phyloP scores from a whole-genome alignment of 1,140 invertebrate genomes.

The Nilaparvata lugens region DNA sequence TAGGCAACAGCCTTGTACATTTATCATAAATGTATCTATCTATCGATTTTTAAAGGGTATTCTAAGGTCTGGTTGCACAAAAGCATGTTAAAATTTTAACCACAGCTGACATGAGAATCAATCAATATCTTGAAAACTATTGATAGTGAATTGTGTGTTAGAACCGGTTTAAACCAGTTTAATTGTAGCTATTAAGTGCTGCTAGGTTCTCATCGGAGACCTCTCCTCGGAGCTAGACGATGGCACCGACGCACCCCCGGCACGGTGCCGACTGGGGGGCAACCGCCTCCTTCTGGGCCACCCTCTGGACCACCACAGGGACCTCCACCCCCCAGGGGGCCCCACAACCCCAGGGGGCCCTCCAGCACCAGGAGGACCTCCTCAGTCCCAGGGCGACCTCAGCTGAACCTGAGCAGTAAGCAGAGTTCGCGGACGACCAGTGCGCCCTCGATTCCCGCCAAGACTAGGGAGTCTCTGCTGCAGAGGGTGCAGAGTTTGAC shows the following conservation, averaged over 20 bases:
- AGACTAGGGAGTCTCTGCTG: slow-evolving; percentile 72
- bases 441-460: slow-evolving; percentile 80
- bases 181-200: slow-evolving; percentile 26
- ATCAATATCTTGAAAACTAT: no score
- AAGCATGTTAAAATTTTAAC: no score
- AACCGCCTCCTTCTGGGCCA: slow-evolving; percentile 42
- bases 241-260: slow-evolving; percentile 49
- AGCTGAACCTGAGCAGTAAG: slow-evolving; percentile 43
- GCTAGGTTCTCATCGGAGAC: slow-evolving; percentile 81
- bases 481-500: slow-evolving; percentile 76
- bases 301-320: slow-evolving; percentile 32
- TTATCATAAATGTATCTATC: no score
- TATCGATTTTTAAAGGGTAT: no score
- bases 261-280: slow-evolving; percentile 39
- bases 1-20: no score
- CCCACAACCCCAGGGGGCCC: slow-evolving; percentile 24
- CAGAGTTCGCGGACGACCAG: slow-evolving; percentile 62
- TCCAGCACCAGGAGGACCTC: slow-evolving; percentile 23
- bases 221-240: slow-evolving; percentile 81
- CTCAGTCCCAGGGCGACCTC: slow-evolving; percentile 43
- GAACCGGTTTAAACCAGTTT: no score
- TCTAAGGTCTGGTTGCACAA: neutral
- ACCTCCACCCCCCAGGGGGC: slow-evolving; percentile 23
- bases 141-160: no score
- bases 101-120: neutral